phyloP scores from a whole-genome alignment of 2,888 invertebrate genomes.

The Volucella inanis region DNA sequence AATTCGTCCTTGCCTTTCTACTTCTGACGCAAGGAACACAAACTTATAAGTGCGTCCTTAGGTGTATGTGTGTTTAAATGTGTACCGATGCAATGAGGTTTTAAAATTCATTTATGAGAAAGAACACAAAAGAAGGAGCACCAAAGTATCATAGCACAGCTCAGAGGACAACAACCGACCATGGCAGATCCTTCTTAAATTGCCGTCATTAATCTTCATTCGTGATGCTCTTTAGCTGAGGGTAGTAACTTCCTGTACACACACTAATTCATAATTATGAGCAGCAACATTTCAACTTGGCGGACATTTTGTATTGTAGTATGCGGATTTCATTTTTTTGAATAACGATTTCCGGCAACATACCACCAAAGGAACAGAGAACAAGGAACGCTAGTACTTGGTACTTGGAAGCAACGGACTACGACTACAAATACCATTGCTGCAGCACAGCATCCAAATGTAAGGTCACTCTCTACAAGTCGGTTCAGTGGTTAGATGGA shows the following conservation, averaged over 20 bases:
- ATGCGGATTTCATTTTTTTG: slow-evolving; percentile 23
- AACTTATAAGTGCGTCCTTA: background rate
- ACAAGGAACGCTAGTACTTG: slow-evolving; percentile 1
- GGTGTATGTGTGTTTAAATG: background rate
- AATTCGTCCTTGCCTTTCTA: slow-evolving; percentile 41
- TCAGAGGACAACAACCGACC: slow-evolving; percentile 12
- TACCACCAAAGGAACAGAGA: slow-evolving; percentile 25
- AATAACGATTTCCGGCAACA: slow-evolving; percentile 63
- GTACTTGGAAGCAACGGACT: background rate
- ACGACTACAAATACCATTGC: background rate
- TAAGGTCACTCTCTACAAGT: slow-evolving; percentile 30
- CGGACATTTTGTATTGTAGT: slow-evolving; percentile 73
- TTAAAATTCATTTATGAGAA: slow-evolving; percentile 73
- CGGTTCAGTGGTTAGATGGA: background rate
- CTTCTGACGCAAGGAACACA: slow-evolving; percentile 9
- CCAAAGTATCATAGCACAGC: slow-evolving; percentile 25
- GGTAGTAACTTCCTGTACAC: slow-evolving; percentile 68
- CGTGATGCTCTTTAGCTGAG: slow-evolving; percentile 71
- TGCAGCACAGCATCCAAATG: slow-evolving; percentile 9
- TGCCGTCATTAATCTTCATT: slow-evolving; percentile 74
- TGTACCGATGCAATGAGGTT: slow-evolving; percentile 54
- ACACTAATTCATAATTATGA: slow-evolving; percentile 74
- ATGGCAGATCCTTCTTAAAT: slow-evolving; percentile 63
- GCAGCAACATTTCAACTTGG: slow-evolving; percentile 72
- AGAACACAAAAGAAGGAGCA: too few species aligned